Percentiles rank a stretch among this genome's conserved stretches.
Evolutionary conservation across 1,140 invertebrate genomes (phyloP).

Genomic region (Schlechtendalia chinensis): DNA sequence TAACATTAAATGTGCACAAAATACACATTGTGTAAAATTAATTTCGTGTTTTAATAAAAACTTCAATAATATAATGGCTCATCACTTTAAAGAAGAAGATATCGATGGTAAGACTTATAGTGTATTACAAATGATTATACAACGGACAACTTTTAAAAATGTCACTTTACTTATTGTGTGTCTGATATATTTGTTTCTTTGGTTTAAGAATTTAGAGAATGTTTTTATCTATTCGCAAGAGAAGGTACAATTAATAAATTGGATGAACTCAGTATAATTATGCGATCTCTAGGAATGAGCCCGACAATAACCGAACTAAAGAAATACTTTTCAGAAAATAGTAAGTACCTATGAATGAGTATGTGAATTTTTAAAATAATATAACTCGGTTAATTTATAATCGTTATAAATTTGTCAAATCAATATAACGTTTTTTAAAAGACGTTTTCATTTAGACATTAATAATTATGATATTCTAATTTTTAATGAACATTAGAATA

Average conservation of each 20-base stretch:
- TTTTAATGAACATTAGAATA: no score
- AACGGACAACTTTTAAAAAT: background rate
- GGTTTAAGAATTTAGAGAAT: conserved; percentile 83
- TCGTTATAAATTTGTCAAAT: no score
- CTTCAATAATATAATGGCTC: conserved; percentile 59
- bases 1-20: no score
- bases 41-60: no score
- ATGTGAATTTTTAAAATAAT: background rate
- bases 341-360: conserved; percentile 55
- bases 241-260: conserved; percentile 81
- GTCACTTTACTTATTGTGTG: background rate
- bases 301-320: conserved; percentile 88
- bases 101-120: conserved; percentile 69
- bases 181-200: background rate
- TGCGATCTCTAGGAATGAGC: conserved; percentile 88
- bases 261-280: conserved; percentile 88
- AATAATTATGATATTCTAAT: no score
- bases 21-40: no score
- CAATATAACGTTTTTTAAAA: no score
- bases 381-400: background rate
- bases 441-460: no score
- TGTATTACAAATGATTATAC: background rate
- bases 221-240: conserved; percentile 88
- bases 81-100: conserved; percentile 79
- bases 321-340: conserved; percentile 80